Percentiles rank a stretch among this genome's conserved stretches.
Evolutionary conservation across 2,797 vertebrate genomes (phyloP).

Genomic region (Arrhamphus sclerolepis): DNA sequence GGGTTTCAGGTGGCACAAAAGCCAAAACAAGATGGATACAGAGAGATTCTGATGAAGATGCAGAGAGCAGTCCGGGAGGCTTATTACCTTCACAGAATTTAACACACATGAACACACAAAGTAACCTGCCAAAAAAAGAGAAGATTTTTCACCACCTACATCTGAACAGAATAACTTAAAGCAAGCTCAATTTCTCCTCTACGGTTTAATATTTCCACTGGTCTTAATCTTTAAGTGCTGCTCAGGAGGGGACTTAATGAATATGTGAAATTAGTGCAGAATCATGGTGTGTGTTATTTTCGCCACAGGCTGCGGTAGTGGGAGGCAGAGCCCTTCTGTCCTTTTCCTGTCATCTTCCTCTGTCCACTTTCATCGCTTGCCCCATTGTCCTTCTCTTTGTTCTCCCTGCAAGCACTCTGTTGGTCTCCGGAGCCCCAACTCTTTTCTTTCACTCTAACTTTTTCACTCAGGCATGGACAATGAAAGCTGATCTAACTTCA

Average conservation of each 20-base stretch:
- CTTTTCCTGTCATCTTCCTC: conserved; percentile 44
- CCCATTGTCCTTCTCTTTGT: conserved; percentile 53
- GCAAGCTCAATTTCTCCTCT: conserved; percentile 36
- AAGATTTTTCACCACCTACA: too few relatives aligned
- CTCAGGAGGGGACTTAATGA: conserved; percentile 53
- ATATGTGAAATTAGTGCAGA: conserved; percentile 63
- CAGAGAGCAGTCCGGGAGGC: too few relatives aligned
- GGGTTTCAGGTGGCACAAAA: too few relatives aligned
- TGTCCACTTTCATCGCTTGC: conserved; percentile 42
- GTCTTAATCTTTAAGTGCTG: conserved; percentile 31
- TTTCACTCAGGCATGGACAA: conserved; percentile 12
- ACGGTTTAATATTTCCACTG: conserved; percentile 24
- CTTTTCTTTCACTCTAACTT: conserved; percentile 19
- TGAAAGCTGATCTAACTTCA: conserved; percentile 12
- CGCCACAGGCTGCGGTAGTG: conserved; percentile 50
- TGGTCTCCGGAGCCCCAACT: conserved; percentile 40
- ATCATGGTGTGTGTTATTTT: conserved; percentile 50
- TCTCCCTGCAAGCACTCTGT: conserved; percentile 35
- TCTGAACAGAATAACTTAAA: conserved; percentile 7
- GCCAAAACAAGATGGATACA: too few relatives aligned
- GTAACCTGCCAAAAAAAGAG: too few relatives aligned
- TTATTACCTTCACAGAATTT: too few relatives aligned
- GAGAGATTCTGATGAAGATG: too few relatives aligned
- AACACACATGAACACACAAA: too few relatives aligned
- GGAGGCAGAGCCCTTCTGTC: conserved; percentile 61